Conservation (phyloP, 2,113 vertebrate genomes). For the Mustela nigripes region DNA sequence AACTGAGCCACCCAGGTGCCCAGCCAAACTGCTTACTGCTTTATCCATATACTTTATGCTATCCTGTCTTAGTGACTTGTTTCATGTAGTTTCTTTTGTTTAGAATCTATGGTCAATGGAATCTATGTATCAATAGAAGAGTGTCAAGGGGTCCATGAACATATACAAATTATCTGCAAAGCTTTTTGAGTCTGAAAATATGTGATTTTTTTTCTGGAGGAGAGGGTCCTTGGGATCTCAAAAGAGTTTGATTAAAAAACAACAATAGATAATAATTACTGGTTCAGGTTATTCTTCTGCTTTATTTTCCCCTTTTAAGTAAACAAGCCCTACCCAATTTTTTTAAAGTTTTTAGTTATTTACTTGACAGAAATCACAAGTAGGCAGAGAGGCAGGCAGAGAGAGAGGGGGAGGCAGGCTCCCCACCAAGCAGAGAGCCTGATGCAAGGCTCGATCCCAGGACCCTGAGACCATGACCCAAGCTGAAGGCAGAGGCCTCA, state of each 20-base stretch:
- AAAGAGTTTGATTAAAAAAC: neutral
- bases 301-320: neutral
- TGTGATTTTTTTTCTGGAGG: neutral
- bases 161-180: neutral
- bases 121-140: neutral
- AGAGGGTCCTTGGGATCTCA: neutral
- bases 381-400: too few species aligned
- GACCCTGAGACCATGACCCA: too few species aligned
- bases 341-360: neutral
- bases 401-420: too few species aligned
- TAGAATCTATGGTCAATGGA: slow-evolving; percentile 10
- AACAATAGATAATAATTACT: neutral
- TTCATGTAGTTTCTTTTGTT: neutral
- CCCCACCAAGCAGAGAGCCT: too few species aligned
- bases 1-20: too few species aligned
- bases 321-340: neutral
- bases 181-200: neutral
- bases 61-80: neutral
- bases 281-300: neutral
- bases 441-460: too few species aligned
- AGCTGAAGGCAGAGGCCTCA: too few species aligned
- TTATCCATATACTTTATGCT: neutral
- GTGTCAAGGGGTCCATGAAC: neutral
- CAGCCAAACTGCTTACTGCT: neutral
- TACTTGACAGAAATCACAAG: too few species aligned